Percentiles rank a stretch among this genome's conserved stretches.
Conservation (phyloP, 2,888 invertebrate species). For the Anticlea derivata region DNA sequence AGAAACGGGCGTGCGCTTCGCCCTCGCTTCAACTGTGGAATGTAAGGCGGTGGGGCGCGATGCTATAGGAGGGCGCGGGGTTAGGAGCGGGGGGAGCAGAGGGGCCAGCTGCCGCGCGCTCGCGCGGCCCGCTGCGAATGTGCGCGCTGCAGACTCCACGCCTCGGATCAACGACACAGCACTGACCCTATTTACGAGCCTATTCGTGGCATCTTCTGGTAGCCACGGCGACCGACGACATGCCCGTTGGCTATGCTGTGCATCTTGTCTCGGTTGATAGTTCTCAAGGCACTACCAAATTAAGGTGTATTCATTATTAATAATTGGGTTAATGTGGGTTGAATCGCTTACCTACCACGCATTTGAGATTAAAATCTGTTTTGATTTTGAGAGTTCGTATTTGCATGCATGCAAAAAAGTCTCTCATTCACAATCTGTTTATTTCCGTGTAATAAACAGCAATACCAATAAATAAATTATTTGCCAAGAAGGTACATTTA, state of each 20-base stretch:
- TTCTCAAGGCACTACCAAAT: constrained; percentile 21
- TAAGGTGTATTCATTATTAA: constrained; percentile 12
- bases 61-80: constrained; percentile 47
- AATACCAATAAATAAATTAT: no score
- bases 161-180: constrained; percentile 76
- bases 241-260: constrained; percentile 73
- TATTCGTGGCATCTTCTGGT: constrained; percentile 78
- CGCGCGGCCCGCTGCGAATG: constrained; percentile 32
- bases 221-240: constrained; percentile 62
- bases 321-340: no score
- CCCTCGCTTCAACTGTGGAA: constrained; percentile 76
- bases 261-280: constrained; percentile 48
- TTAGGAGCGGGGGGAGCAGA: constrained; percentile 33
- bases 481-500: no score
- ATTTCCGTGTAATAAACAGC: no score
- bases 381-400: no score
- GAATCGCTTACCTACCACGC: no score
- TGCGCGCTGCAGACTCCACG: constrained; percentile 50
- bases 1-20: constrained; percentile 71
- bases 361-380: no score
- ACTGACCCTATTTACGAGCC: constrained; percentile 74
- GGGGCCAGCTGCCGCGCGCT: no score
- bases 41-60: constrained; percentile 56
- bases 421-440: no score
- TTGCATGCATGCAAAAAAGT: no score